Base-by-base conservation (phyloP, 2,113 vertebrate genomes). In the Trichomycterus rosablanca region DNA sequence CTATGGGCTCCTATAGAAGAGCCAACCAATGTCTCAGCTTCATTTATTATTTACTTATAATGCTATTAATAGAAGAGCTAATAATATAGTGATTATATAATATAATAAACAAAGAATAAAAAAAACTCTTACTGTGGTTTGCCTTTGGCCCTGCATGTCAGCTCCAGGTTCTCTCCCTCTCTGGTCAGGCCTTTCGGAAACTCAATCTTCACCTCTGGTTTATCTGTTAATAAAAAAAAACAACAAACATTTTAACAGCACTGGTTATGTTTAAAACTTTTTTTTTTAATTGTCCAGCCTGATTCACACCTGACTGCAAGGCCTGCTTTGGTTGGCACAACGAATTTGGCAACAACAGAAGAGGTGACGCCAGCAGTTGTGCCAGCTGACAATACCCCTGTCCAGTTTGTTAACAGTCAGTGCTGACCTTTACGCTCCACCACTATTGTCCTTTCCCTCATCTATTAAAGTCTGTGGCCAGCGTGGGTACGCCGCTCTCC, bases 181-280 rank as follows among this genome's bases (percentile, higher is more conserved):
- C 95, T 90, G 32, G 93, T 95, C 40, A 93, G 88, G 67, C 92
- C 93, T 80, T 91, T 88, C 51, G 95, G 94, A 70, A 92, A 94
- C 59, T 90, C 81, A 43, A 98, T 93, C 78, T 92, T 91, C 72
- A 98, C 94, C 80, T 94, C 91, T 2, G 94, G 94, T 83, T 97
- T 96, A 91, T 95, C 95, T 97, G 90, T 24, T 58, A 6, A 78
- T 37, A 44, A 55, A 11, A 58, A 28, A 32, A 56, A 24, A 18
- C 50, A 62, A 23, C 5, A 65, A 10, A 53, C 7, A 19, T 1
- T 54, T 60, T 42, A 42, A 48, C 49, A 68, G 30, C 14, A 11
- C 60, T 61, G 42, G 40, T 50, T 32, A 26, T 34, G 46, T 60
- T n/a, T n/a, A n/a, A n/a, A n/a, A 45, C 51, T 59, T 30, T 3